Conservation (phyloP, 2,113 vertebrate genomes). For the Scartelaos histophorus region DNA sequence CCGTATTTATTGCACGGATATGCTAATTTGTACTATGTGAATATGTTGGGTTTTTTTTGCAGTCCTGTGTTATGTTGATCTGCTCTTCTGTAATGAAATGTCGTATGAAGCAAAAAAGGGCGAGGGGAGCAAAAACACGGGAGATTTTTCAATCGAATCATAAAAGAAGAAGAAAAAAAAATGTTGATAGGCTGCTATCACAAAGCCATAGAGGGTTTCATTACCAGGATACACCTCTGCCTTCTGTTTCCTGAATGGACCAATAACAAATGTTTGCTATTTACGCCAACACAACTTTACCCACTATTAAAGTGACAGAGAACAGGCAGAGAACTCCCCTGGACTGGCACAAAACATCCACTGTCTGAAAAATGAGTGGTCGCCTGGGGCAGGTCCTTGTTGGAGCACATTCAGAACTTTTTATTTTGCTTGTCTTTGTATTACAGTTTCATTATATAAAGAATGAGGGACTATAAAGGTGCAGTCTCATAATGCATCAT, state of each 20-base stretch:
- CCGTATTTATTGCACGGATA: not conserved
- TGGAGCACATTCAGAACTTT: conserved; percentile 30
- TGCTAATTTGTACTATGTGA: not conserved
- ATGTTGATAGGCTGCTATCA: conserved; percentile 40
- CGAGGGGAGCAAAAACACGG: conserved; percentile 25
- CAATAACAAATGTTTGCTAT: conserved; percentile 41
- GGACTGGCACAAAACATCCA: conserved; percentile 21
- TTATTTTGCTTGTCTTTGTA: conserved; percentile 17
- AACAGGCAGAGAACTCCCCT: conserved; percentile 23
- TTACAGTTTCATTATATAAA: not conserved
- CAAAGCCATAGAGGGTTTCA: conserved; percentile 45
- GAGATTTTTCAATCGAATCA: conserved; percentile 56
- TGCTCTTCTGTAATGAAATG: conserved; percentile 28
- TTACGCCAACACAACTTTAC: conserved; percentile 43
- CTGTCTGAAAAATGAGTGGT: conserved; percentile 13
- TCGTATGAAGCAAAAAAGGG: not conserved
- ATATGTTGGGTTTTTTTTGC: conserved; percentile 24
- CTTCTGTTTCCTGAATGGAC: conserved; percentile 38
- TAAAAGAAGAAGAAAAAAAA: conserved; percentile 35
- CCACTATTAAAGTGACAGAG: conserved; percentile 25
- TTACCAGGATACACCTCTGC: conserved; percentile 53
- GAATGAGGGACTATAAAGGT: not conserved
- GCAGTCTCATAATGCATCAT: not conserved
- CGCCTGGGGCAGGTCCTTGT: conserved; percentile 11
- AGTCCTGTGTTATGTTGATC: conserved; percentile 42